These are phyloP conservation scores for Bombyx mandarina DNA, from an alignment of 1,140 invertebrate genomes.

Conservation along the genomic window DNA sequence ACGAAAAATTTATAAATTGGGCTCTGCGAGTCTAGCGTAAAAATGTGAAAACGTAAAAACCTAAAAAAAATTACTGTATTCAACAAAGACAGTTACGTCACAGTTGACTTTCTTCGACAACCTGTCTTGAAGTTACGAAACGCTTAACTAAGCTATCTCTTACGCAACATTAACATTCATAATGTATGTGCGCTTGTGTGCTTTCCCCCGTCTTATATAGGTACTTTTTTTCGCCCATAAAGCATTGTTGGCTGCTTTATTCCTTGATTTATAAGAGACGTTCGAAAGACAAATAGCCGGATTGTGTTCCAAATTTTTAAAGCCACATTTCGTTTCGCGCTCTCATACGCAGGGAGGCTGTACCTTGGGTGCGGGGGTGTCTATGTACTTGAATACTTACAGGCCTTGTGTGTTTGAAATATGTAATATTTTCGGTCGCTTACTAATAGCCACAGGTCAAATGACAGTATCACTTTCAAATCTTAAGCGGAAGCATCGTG, in stretches of 20 bases:
- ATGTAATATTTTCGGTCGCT: too few relatives aligned
- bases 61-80: too few relatives aligned
- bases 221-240: constrained; percentile 71
- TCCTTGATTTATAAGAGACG: constrained; percentile 74
- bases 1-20: too few relatives aligned
- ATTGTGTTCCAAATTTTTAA: constrained; percentile 75
- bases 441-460: too few relatives aligned
- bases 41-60: too few relatives aligned
- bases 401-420: too few relatives aligned
- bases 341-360: constrained; percentile 39
- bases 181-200: constrained; percentile 61
- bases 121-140: background rate
- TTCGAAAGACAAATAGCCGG: constrained; percentile 73
- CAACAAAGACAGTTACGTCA: too few relatives aligned
- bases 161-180: constrained; percentile 58
- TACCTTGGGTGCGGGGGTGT: constrained; percentile 22
- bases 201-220: constrained; percentile 64
- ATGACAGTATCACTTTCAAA: too few relatives aligned
- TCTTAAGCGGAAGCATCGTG: too few relatives aligned
- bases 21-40: too few relatives aligned
- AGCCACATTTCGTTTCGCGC: constrained; percentile 71
- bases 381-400: background rate
- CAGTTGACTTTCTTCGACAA: too few relatives aligned
- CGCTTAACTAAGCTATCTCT: constrained; percentile 26
- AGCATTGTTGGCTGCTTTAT: constrained; percentile 73